phyloP scores from a whole-genome alignment of 2,888 invertebrate genomes.

The Bombylius major region DNA sequence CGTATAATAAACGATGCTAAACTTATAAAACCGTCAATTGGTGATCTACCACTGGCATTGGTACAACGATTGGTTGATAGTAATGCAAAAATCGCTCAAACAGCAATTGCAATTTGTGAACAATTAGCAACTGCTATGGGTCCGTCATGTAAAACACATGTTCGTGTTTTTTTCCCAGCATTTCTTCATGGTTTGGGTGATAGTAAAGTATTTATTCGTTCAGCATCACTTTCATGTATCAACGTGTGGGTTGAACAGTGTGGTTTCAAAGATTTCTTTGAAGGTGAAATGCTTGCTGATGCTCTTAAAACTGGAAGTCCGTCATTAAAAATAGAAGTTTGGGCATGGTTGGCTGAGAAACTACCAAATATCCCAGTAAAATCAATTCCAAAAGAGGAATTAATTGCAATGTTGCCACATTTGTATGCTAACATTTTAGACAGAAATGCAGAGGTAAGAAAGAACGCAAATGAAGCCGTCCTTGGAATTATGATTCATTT shows the following conservation, averaged over 20 bases:
- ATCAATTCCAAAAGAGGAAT: conserved; percentile 68
- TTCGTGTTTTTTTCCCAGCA: conserved; percentile 71
- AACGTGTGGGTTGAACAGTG: conserved; percentile 76
- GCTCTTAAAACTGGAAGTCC: conserved; percentile 79
- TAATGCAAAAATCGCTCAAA: conserved; percentile 82
- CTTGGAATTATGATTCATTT: conserved; percentile 87
- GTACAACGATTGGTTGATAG: conserved; percentile 71
- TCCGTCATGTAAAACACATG: conserved; percentile 60
- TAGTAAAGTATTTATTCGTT: conserved; percentile 65
- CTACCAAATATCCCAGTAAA: conserved; percentile 58
- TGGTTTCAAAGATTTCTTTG: conserved; percentile 68
- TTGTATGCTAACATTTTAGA: conserved; percentile 79
- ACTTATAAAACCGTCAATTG: conserved; percentile 69
- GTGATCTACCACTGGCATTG: conserved; percentile 71
- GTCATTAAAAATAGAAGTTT: conserved; percentile 62
- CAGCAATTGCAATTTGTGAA: conserved; percentile 71
- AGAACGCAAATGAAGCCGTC: conserved; percentile 79
- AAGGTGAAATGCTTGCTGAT: conserved; percentile 80
- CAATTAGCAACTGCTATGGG: conserved; percentile 74
- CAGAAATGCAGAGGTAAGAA: conserved; percentile 80
- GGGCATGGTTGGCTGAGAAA: conserved; percentile 75
- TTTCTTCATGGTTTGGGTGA: conserved; percentile 70
- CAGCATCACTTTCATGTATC: conserved; percentile 69
- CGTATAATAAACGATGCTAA: conserved; percentile 47
- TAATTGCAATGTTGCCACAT: conserved; percentile 60